Conservation (phyloP, 2,113 vertebrate species). For the Anguilla japonica region DNA sequence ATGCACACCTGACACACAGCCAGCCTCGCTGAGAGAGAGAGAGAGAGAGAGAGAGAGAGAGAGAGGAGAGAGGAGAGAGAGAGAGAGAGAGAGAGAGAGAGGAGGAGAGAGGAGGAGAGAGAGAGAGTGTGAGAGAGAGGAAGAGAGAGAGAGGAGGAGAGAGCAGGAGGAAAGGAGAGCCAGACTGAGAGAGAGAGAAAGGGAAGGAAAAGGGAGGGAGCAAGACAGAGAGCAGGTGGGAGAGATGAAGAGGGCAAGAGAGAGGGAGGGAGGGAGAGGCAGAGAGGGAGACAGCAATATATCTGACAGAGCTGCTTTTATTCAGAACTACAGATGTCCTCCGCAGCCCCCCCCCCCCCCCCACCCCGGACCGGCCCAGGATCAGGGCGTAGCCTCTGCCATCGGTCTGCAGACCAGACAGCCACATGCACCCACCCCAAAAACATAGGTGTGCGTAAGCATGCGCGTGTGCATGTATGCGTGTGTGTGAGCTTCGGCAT, state of each 20-base stretch:
- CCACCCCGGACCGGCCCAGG: not conserved
- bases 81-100: not conserved
- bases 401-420: not conserved
- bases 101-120: not conserved
- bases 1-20: not conserved
- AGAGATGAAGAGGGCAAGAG: constrained; percentile 1
- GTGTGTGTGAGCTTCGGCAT: too few species aligned
- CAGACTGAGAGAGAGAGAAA: not conserved
- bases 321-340: not conserved
- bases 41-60: not conserved
- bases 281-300: not conserved
- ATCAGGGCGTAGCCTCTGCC: too few species aligned
- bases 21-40: not conserved
- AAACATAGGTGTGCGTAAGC: not conserved
- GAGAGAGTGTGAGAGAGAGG: not conserved
- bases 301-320: not conserved
- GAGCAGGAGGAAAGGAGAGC: not conserved
- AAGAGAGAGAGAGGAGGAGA: not conserved
- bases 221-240: not conserved
- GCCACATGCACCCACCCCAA: not conserved
- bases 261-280: not conserved
- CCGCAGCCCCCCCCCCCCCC: not conserved
- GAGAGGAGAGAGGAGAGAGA: not conserved
- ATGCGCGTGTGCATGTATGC: too few species aligned
- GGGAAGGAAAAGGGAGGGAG: too few species aligned